A percentile compares a stretch with the other conserved stretches of the same genome.
Conservation (phyloP, 1,140 invertebrate species). For the Diabrotica virgifera region DNA sequence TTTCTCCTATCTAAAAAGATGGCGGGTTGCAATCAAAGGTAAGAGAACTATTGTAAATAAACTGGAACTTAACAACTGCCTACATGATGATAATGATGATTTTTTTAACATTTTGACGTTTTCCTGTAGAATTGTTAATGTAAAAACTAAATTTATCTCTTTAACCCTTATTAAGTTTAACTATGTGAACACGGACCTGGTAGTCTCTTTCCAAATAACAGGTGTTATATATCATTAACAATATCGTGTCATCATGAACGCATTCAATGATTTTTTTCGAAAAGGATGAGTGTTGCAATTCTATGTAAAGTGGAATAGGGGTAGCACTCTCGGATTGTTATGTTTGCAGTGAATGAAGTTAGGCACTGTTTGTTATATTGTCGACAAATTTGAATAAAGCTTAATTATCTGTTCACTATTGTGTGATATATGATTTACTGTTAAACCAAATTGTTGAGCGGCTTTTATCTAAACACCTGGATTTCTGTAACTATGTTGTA, state of each 20-base stretch:
- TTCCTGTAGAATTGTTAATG: too few relatives aligned
- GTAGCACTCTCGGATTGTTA: conserved; percentile 15
- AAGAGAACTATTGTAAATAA: too few relatives aligned
- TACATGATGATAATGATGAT: too few relatives aligned
- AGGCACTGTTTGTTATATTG: conserved; percentile 11
- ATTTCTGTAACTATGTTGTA: conserved; percentile 4
- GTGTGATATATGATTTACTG: conserved; percentile 16
- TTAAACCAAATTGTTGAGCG: background rate
- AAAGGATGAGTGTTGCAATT: conserved; percentile 9
- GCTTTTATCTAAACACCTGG: conserved; percentile 19
- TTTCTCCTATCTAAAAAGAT: too few relatives aligned
- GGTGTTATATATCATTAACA: conserved; percentile 14
- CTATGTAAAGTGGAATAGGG: conserved; percentile 18
- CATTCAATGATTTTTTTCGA: conserved; percentile 13
- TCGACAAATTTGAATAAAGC: conserved; percentile 20
- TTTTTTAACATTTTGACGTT: too few relatives aligned
- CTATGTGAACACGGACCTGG: conserved; percentile 9
- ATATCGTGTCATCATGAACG: conserved; percentile 18
- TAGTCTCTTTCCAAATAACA: conserved; percentile 10
- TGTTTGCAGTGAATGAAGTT: conserved; percentile 10
- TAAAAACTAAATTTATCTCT: too few relatives aligned
- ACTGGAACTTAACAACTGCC: too few relatives aligned
- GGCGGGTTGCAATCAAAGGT: too few relatives aligned
- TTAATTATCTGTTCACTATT: conserved; percentile 13
- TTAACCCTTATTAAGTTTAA: too few relatives aligned